Conservation (phyloP, 2,888 invertebrate species). For the Nineta flava region DNA sequence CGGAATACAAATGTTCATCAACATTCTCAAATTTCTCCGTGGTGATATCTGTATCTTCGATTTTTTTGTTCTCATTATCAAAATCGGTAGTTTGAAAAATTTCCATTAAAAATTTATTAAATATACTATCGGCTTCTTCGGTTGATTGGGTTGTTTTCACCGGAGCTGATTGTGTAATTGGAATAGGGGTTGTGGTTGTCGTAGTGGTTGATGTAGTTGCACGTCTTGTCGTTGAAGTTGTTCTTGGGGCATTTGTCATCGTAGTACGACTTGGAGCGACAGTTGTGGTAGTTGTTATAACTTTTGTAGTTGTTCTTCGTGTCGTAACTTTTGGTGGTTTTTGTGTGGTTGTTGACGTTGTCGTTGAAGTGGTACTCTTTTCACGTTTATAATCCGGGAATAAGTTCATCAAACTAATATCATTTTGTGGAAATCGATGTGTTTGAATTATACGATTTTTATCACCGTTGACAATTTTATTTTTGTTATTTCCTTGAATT, state of each 20-base stretch:
- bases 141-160: conserved; percentile 22
- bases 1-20: not conserved
- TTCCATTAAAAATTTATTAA: conserved; percentile 26
- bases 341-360: conserved; percentile 10
- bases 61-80: conserved; percentile 18
- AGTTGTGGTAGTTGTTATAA: conserved; percentile 14
- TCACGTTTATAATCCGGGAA: conserved; percentile 7
- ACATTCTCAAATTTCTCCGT: conserved; percentile 8
- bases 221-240: conserved; percentile 15
- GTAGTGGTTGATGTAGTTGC: conserved; percentile 15
- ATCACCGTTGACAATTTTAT: conserved; percentile 34
- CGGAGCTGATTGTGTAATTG: conserved; percentile 16
- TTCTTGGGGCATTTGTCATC: conserved; percentile 11
- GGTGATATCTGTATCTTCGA: conserved; percentile 23
- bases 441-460: conserved; percentile 19
- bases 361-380: not conserved
- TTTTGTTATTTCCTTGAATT: conserved; percentile 44
- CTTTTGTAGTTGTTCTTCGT: conserved; percentile 10
- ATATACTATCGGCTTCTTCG: conserved; percentile 24
- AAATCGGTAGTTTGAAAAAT: conserved; percentile 25
- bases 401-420: conserved; percentile 7
- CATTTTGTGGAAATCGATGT: conserved; percentile 5
- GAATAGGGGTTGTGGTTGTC: conserved; percentile 17
- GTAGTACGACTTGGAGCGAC: no score
- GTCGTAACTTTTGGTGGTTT: conserved; percentile 4